phyloP scores from a whole-genome alignment of 2,888 invertebrate genomes.

The Oscheius myriophilus region DNA sequence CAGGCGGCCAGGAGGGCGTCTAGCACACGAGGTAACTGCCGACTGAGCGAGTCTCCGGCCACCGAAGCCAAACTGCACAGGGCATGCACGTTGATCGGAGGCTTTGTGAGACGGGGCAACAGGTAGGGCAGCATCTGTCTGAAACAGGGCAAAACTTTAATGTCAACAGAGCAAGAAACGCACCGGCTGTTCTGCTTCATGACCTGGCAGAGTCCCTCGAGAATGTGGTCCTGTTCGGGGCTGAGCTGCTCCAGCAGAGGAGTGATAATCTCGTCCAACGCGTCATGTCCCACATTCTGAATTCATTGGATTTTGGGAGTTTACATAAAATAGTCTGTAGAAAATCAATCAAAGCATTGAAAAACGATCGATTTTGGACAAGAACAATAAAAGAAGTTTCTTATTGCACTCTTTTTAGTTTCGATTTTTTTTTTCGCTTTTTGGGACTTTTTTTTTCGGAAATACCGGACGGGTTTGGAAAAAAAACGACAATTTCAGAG shows the following conservation, averaged over 20 bases:
- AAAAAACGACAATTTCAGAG: no score
- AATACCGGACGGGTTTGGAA: no score
- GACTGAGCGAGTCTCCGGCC: slow-evolving; percentile 87
- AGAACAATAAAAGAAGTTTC: no score
- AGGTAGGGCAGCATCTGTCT: slow-evolving; percentile 90
- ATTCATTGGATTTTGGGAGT: slow-evolving; percentile 2
- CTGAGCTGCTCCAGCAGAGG: slow-evolving; percentile 84
- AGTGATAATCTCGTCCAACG: slow-evolving; percentile 94
- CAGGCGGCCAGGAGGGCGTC: slow-evolving; percentile 81
- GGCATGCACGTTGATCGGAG: slow-evolving; percentile 87
- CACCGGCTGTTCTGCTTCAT: slow-evolving; percentile 88
- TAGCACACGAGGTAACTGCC: slow-evolving; percentile 88
- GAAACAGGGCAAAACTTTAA: slow-evolving; percentile 6
- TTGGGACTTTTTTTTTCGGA: no score
- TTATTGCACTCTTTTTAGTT: no score
- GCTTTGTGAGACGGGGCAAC: slow-evolving; percentile 85
- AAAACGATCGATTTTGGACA: slow-evolving; percentile 3
- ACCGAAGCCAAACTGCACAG: slow-evolving; percentile 91
- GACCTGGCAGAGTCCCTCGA: slow-evolving; percentile 94
- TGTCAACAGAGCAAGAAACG: background rate
- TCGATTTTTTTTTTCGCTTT: no score
- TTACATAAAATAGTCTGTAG: no score
- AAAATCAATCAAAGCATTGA: no score
- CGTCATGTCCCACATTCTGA: slow-evolving; percentile 84
- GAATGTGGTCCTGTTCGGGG: slow-evolving; percentile 84